Conservation (phyloP, 2,797 vertebrate species). For the Craterocephalus amniculus region DNA sequence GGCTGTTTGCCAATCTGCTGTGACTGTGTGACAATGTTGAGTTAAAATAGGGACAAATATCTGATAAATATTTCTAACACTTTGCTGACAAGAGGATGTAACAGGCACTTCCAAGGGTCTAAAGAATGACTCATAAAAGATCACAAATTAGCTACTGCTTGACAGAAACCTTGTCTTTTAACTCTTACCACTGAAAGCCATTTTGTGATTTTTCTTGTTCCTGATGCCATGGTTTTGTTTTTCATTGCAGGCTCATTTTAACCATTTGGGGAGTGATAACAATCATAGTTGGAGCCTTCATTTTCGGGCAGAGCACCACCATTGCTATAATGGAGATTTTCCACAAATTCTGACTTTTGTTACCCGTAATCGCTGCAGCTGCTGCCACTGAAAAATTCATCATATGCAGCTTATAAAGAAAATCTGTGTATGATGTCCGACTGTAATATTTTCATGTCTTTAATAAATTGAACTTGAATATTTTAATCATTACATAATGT, state of each 20-base stretch:
- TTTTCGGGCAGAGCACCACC: constrained; percentile 91
- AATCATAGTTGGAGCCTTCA: constrained; percentile 87
- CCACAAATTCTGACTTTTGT: constrained; percentile 65
- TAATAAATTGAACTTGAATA: constrained; percentile 26
- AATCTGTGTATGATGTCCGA: constrained; percentile 19
- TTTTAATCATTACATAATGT: background rate
- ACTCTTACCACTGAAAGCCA: background rate
- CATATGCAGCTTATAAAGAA: background rate
- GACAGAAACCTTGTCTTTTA: background rate
- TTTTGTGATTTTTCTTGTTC: background rate
- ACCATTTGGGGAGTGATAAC: constrained; percentile 87
- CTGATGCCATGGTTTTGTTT: background rate
- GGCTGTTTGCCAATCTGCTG: background rate
- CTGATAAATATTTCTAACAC: background rate
- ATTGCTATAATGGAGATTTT: constrained; percentile 85
- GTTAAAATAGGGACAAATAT: background rate
- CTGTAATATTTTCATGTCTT: constrained; percentile 3
- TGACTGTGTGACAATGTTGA: background rate
- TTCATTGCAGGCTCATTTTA: constrained; percentile 81
- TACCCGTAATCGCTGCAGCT: background rate
- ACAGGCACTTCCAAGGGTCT: background rate
- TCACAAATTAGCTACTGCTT: background rate
- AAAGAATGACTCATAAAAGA: background rate
- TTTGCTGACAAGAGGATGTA: background rate
- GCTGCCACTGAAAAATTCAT: constrained; percentile 23